A percentile compares a stretch with the other conserved stretches of the same genome.
These are phyloP conservation scores for Rhopalosiphum padi DNA, from an alignment of 1,140 invertebrate genomes.

Conservation along the genomic window DNA sequence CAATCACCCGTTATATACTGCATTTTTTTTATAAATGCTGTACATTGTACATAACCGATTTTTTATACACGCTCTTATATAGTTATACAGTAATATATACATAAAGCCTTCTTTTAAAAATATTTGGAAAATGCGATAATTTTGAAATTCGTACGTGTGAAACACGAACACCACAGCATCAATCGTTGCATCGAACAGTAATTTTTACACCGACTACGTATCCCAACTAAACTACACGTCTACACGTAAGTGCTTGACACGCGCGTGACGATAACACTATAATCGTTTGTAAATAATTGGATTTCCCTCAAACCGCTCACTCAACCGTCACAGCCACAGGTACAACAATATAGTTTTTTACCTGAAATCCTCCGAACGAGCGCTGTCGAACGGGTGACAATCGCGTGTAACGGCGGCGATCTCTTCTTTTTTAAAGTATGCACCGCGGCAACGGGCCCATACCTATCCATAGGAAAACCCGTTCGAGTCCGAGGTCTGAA, in stretches of 20 bases:
- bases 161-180: not conserved
- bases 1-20: not conserved
- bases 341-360: constrained; percentile 18
- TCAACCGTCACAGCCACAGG: not conserved
- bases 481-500: constrained; percentile 34
- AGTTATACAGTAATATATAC: not conserved
- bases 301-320: not conserved
- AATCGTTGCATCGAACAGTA: not conserved
- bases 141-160: not conserved
- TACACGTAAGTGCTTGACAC: not conserved
- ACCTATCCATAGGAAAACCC: constrained; percentile 43
- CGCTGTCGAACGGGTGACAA: not conserved
- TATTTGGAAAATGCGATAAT: not conserved
- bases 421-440: not conserved
- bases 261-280: not conserved
- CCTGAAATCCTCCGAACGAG: not conserved
- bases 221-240: not conserved
- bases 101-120: not conserved
- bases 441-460: not conserved
- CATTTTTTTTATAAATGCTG: not conserved
- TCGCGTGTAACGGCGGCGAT: not conserved
- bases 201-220: not conserved
- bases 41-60: not conserved
- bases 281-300: constrained; percentile 2
- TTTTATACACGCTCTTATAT: not conserved